Base-by-base conservation (phyloP, 1,140 invertebrate species). In the Conus betulinus region DNA sequence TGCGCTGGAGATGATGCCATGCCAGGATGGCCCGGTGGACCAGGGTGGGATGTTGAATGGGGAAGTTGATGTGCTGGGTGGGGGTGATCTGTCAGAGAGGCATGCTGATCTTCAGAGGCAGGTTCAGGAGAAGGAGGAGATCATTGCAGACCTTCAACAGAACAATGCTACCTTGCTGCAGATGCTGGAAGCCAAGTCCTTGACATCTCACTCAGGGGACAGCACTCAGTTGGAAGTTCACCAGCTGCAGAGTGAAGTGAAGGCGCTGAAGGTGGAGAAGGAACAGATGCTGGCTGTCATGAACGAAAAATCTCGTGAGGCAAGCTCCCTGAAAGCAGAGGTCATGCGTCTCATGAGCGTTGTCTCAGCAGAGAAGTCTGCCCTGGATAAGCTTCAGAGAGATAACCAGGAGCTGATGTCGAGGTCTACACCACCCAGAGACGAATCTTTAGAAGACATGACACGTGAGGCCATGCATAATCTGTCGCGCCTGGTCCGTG, bases 281-380 rank as follows among this genome's bases (percentile, higher is more conserved):
- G 94, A 95, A 84, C 95, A 95, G 90, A 94, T 95, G 88, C 89
- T 96, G 87, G 93, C 95, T 67, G 94, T 95, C 6, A 90, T 96
- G 87, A 95, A 94, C 87, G 95, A 96, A 85, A 96, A 96, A 87
- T 93, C 95, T 5, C 92, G 94, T 53, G 95, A 96, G 88, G 93
- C 91, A 84, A 95, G 94, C 85, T 91, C 88, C 39, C 91, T 95
- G n/a, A 95, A 95, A 90, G 84, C 91, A 82, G 95, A 96, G 89
- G 94, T 95, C n/a, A 94, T 94, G 88, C 93, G 94, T 10, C 91
- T 96, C 52, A 95, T 95, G 92, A 94, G 93, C 91, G 91, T 95
- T 57, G 92, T 95, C 13, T 91, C 94, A 20, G 94, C 95, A 10
- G 93, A 95, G 71, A 95, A 95, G 88, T 88, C 92, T 55, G 95